A percentile compares a stretch with the other conserved stretches of the same genome.
phyloP scores from a whole-genome alignment of 2,113 vertebrate species.

The Propithecus coquereli region DNA sequence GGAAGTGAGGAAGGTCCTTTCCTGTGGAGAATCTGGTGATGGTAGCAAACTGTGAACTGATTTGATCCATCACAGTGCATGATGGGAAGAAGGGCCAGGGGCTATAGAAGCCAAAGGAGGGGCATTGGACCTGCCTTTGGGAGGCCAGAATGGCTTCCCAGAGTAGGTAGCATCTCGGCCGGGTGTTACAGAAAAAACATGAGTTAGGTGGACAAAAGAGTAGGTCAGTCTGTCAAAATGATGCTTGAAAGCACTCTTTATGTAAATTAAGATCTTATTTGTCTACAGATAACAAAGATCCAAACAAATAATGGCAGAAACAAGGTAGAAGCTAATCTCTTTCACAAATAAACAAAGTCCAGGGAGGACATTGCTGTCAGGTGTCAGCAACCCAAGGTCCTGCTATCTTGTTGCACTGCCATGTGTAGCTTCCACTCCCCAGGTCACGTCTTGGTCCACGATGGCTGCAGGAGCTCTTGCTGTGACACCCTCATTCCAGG shows the following conservation, averaged over 20 bases:
- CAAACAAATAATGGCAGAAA: not conserved
- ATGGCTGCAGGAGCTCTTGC: not conserved
- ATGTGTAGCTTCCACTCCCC: not conserved
- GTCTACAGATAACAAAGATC: not conserved
- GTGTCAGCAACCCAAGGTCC: not conserved
- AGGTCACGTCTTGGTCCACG: not conserved
- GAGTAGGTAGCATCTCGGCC: not conserved
- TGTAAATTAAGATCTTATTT: not conserved
- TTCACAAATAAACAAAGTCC: not conserved
- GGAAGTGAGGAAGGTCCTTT: not conserved
- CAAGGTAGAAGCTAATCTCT: not conserved
- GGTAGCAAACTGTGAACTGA: not conserved
- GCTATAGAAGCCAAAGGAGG: not conserved
- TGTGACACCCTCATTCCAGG: not conserved
- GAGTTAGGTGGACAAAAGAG: not conserved
- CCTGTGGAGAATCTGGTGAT: not conserved
- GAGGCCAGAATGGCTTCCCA: not conserved
- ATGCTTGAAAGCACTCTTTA: not conserved
- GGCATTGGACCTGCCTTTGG: not conserved
- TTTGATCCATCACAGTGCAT: not conserved
- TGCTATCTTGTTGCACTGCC: not conserved
- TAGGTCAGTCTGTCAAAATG: not conserved
- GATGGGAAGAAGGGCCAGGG: not conserved
- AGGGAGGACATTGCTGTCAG: accelerated
- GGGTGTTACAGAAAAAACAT: not conserved